Conservation (phyloP, 2,797 vertebrate genomes). For the Pangasius sanitwongsei region DNA sequence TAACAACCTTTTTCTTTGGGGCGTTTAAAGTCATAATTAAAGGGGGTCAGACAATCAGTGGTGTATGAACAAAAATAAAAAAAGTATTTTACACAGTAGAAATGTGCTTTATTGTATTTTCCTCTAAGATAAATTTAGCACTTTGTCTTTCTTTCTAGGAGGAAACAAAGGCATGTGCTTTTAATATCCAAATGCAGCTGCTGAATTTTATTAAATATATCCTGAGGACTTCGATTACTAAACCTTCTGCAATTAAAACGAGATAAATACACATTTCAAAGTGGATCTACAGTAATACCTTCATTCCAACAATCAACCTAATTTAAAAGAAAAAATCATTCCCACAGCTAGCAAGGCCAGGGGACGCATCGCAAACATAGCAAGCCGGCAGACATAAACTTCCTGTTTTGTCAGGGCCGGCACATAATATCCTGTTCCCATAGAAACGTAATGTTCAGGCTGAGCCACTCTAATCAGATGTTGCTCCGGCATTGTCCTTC, state of each 20-base stretch:
- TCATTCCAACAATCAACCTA: not conserved
- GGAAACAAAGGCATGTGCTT: not conserved
- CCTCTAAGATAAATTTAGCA: not conserved
- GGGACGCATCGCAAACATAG: slow-evolving; percentile 52
- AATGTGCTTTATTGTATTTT: not conserved
- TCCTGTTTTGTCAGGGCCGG: slow-evolving; percentile 58
- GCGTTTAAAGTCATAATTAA: not conserved
- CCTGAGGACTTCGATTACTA: not conserved
- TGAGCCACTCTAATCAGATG: slow-evolving; percentile 60
- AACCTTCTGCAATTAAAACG: not conserved
- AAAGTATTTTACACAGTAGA: not conserved
- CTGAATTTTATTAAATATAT: not conserved
- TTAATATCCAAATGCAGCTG: not conserved
- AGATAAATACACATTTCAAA: not conserved
- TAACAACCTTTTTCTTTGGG: not conserved
- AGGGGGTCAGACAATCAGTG: not conserved
- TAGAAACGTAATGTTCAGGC: slow-evolving; percentile 60
- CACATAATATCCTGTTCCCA: slow-evolving; percentile 62
- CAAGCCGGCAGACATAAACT: slow-evolving; percentile 56
- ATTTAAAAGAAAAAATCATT: not conserved
- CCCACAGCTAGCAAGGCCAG: slow-evolving; percentile 2
- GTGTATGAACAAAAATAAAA: not conserved
- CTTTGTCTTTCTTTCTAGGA: not conserved
- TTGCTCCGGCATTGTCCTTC: slow-evolving; percentile 53
- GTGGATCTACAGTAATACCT: not conserved